Evolutionary conservation across 2,888 invertebrate genomes (phyloP), one percentile per base, ranked within the genome.

Genomic region (Listrodromus nycthemerus): DNA sequence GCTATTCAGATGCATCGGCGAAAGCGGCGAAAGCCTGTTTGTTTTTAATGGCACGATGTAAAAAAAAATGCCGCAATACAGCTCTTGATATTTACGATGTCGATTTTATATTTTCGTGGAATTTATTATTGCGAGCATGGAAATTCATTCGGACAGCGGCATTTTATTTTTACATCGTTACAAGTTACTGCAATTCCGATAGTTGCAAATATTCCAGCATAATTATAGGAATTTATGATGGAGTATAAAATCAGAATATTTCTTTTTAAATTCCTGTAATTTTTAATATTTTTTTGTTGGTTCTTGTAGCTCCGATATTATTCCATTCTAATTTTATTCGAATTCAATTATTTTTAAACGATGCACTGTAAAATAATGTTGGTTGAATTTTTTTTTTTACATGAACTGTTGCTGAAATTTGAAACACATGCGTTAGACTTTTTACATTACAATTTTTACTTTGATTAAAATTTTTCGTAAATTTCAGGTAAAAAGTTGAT

Each of bases 1-100:
- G 61, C 7, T 30, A 61, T 61, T 61, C 61, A 27, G 61, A 61
- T 30, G 30, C 30, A 61, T 61, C 27, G 61, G 61, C 61, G 61
- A 61, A 61, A 61, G 61, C 61, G 61, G 61, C 61, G 61, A 61
- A 61, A 61, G 61, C 16, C 41, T 27, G 24, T 27, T 58, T 61
- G 7, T 27, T 16, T 61, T 30, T 61, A 61, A 61, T 61, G 61
- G n/a, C 27, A n/a, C 16, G 16, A 16, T 55, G 55, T 24, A 30
- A 30, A 61, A 16, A 16, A 58, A 27, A 61, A 6, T 1, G 27
- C 27, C 30, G 30, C 16, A 30, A 27, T 27, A 27, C n/a, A 61
- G 13, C n/a, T 4, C 21, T 55, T 16, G 41, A 5, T 61, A 30
- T 61, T 61, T 61, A 61, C 61, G 61, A 30, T 16, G 16, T 61